These are phyloP conservation scores for Tauraco erythrolophus DNA, from an alignment of 2,113 vertebrate genomes.

Conservation along the genomic window DNA sequence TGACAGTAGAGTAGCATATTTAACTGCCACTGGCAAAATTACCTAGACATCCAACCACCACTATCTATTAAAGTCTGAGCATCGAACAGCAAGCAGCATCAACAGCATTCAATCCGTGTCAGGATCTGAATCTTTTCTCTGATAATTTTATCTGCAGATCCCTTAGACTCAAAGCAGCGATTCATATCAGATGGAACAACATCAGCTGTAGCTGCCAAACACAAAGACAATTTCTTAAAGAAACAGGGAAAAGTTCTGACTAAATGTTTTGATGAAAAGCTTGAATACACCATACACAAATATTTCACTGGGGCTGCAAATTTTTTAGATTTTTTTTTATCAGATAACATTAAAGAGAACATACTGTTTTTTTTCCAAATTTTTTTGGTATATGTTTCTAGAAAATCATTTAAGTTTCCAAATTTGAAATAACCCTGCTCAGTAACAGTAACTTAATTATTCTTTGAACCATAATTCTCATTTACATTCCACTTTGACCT, in stretches of 20 bases:
- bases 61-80: neutral
- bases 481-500: neutral
- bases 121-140: neutral
- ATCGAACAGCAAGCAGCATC: neutral
- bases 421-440: neutral
- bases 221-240: neutral
- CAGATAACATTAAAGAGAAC: neutral
- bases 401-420: neutral
- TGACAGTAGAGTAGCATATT: neutral
- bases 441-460: neutral
- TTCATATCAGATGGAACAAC: neutral
- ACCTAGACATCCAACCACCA: neutral
- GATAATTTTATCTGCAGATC: neutral
- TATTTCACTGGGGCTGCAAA: neutral
- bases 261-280: neutral
- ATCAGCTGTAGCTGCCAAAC: neutral
- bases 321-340: neutral
- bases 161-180: neutral
- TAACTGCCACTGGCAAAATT: neutral
- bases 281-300: neutral
- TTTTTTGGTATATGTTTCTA: neutral
- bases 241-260: neutral
- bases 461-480: no score
- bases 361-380: accelerated
- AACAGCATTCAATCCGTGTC: neutral